Base-by-base conservation (phyloP, 2,113 vertebrate species). In the Eonycteris spelaea region DNA sequence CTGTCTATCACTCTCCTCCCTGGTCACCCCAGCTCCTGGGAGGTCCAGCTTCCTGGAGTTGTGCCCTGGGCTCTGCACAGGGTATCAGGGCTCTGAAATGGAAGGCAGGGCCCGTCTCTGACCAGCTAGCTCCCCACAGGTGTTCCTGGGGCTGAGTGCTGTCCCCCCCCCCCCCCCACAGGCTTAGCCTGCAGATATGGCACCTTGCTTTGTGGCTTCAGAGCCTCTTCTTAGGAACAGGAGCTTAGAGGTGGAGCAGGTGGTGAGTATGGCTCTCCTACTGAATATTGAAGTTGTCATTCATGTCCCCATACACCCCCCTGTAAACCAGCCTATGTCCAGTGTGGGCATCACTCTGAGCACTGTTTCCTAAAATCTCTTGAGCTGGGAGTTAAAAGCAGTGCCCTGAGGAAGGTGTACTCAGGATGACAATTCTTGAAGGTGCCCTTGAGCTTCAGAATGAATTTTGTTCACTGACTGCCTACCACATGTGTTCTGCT, bases 401-500 rank as follows among this genome's bases (percentile, higher is more conserved):
- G 1, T 80, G 24, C 15, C 43, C 15, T 22, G 55, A 74, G 88
- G 95, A 45, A 57, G 79, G 71, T 7, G 4, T 18, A 12, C 0
- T 0, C 38, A 43, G 45, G 55, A 5, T 53, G 24, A 38, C 38
- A 85, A 55, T 57, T 48, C 30, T 51, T 8, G 3, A 35, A 35
- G 83, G 10, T 3, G 38, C 38, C 73, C 3, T 19, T 11, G 24
- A 51, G 14, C 77, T 35, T 7, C 35, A 43, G 61, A 38, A 12
- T 6, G 10, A 3, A 1, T 3, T 2, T 43, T 43, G 61, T 16
- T 74, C 61, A 1, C 59, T 35, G 43, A 19, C 53, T 35, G 28
- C 48, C 7, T 22, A 1, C 55, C 1, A 0, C 0, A 2, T 1
- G 24, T 12, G 5, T 26, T 30, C 68, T 53, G 0, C 70, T 1